phyloP scores from a whole-genome alignment of 2,888 invertebrate genomes.

The Zaprionus bogoriensis region DNA sequence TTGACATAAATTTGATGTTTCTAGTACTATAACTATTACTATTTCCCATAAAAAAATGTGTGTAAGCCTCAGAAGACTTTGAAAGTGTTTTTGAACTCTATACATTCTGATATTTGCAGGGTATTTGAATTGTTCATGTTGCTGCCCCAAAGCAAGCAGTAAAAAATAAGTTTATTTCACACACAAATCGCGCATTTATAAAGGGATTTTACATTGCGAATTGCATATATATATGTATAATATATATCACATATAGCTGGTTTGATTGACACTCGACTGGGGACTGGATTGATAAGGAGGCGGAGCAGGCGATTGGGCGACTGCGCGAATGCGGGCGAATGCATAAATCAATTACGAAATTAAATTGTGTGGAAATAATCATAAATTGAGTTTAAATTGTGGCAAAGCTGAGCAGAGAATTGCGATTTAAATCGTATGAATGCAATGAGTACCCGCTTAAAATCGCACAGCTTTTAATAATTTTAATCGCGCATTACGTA shows the following conservation, averaged over 20 bases:
- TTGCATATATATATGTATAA: not conserved
- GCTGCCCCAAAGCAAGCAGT: not conserved
- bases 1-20: too few relatives aligned
- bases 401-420: conserved; percentile 26
- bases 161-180: not conserved
- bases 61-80: too few relatives aligned
- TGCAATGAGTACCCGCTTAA: conserved; percentile 21
- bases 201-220: not conserved
- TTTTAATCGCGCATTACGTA: conserved; percentile 49
- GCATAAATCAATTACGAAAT: conserved; percentile 70
- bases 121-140: not conserved
- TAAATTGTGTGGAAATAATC: conserved; percentile 74
- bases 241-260: not conserved
- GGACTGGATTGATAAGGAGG: conserved; percentile 29
- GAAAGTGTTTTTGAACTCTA: too few relatives aligned
- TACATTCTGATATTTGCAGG: too few relatives aligned
- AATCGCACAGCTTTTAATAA: conserved; percentile 6
- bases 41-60: too few relatives aligned
- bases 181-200: not conserved
- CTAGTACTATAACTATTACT: too few relatives aligned
- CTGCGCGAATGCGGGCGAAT: conserved; percentile 32
- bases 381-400: conserved; percentile 65
- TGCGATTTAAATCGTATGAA: conserved; percentile 19
- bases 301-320: too few relatives aligned
- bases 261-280: conserved; percentile 41